These are phyloP conservation scores for Macrosoma leucophasiata DNA, from an alignment of 2,888 invertebrate genomes.

Conservation along the genomic window DNA sequence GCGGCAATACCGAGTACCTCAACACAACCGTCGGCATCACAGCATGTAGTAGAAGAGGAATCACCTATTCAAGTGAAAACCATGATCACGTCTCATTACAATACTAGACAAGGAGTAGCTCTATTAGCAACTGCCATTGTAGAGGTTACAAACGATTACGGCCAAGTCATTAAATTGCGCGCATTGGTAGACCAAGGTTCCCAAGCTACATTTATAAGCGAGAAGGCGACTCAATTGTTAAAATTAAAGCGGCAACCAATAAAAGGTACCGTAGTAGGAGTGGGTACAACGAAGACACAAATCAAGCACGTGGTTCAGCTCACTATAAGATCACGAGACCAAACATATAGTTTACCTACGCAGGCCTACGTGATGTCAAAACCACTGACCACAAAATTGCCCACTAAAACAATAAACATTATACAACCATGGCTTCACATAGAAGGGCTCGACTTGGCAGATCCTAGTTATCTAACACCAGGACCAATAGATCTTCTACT, in stretches of 20 bases:
- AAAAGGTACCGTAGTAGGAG: conserved; percentile 5
- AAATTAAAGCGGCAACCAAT: conserved; percentile 1
- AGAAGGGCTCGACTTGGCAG: conserved; percentile 19
- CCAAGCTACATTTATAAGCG: conserved; percentile 20
- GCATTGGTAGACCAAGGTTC: conserved; percentile 22
- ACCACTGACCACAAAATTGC: conserved; percentile 6
- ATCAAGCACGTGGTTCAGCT: conserved; percentile 10
- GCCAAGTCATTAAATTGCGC: conserved; percentile 10
- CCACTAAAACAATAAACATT: conserved; percentile 3
- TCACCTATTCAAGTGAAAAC: conserved; percentile 6
- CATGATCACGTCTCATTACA: conserved; percentile 17
- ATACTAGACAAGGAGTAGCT: background rate
- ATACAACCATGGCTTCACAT: conserved; percentile 16
- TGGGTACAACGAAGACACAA: conserved; percentile 9
- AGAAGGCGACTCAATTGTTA: conserved; percentile 18
- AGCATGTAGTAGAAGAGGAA: conserved; percentile 1
- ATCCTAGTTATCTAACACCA: conserved; percentile 19
- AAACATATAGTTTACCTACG: background rate
- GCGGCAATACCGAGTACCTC: conserved; percentile 4
- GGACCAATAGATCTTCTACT: conserved; percentile 27
- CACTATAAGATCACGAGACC: conserved; percentile 2
- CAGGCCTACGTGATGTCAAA: no score
- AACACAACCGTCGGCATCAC: conserved; percentile 2
- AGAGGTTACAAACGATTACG: background rate
- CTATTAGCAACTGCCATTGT: conserved; percentile 4